A percentile compares a stretch with the other conserved stretches of the same genome.
These are phyloP conservation scores for Stenodema calcarata DNA, from an alignment of 2,888 invertebrate genomes.

Conservation along the genomic window DNA sequence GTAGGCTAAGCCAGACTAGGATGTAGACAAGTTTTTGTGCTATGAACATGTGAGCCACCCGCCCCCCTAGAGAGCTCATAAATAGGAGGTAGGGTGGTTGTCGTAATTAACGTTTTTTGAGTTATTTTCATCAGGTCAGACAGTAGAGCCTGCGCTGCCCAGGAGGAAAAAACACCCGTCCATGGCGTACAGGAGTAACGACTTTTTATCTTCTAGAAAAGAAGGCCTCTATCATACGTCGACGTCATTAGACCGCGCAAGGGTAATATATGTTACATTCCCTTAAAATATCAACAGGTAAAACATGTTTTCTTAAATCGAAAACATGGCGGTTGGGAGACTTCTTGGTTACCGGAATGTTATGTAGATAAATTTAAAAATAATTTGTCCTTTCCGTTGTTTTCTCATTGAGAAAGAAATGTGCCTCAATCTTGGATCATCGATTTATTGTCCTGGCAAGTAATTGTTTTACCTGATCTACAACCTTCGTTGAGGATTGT, in stretches of 20 bases:
- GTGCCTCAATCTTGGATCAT: too few species aligned
- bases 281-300: not conserved
- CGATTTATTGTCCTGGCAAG: too few species aligned
- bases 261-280: slow-evolving; percentile 63
- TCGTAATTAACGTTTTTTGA: slow-evolving; percentile 44
- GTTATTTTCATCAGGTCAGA: slow-evolving; percentile 41
- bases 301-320: not conserved
- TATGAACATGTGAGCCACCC: slow-evolving; percentile 46
- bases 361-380: too few species aligned
- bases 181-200: slow-evolving; percentile 83
- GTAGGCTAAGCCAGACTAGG: slow-evolving; percentile 45
- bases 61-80: slow-evolving; percentile 9
- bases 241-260: slow-evolving; percentile 67
- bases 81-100: slow-evolving; percentile 41
- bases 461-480: too few species aligned
- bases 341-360: too few species aligned
- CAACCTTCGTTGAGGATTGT: too few species aligned
- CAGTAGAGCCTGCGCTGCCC: slow-evolving; percentile 78
- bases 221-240: slow-evolving; percentile 58
- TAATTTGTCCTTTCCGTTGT: too few species aligned
- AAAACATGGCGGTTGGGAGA: too few species aligned
- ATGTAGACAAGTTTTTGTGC: slow-evolving; percentile 47
- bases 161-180: slow-evolving; percentile 89
- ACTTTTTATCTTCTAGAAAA: slow-evolving; percentile 50
- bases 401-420: too few species aligned